Percentiles rank a stretch among this genome's conserved stretches.
These are phyloP conservation scores for Ceramica pisi DNA, from an alignment of 2,888 invertebrate species.

Conservation along the genomic window DNA sequence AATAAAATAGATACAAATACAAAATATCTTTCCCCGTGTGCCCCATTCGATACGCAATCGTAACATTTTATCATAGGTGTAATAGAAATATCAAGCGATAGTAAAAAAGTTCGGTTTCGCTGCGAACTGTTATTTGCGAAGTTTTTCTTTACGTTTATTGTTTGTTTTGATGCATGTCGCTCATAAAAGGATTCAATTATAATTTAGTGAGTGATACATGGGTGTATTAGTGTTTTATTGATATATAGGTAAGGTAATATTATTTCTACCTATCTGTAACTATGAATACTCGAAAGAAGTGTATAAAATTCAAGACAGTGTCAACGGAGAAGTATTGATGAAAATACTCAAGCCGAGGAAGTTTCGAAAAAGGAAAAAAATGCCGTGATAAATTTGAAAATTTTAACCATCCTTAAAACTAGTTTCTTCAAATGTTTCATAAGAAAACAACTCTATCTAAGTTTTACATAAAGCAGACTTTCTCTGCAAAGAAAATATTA, in stretches of 20 bases:
- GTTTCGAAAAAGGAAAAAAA: neutral
- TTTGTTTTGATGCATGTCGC: conserved; percentile 79
- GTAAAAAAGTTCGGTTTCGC: conserved; percentile 84
- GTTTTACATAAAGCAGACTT: conserved; percentile 67
- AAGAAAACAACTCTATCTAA: conserved; percentile 55
- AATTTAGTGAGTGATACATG: conserved; percentile 49
- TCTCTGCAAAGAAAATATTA: conserved; percentile 84
- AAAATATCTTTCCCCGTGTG: conserved; percentile 82
- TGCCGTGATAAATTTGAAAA: neutral
- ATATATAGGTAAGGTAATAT: conserved; percentile 5
- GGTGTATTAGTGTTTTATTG: conserved; percentile 38
- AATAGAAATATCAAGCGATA: conserved; percentile 85
- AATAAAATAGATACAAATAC: conserved; percentile 89
- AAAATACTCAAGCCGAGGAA: neutral
- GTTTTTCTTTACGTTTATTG: conserved; percentile 81
- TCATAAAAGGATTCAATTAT: conserved; percentile 69
- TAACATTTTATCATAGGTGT: conserved; percentile 90
- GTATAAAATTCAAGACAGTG: neutral
- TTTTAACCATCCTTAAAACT: conserved; percentile 3
- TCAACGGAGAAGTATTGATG: neutral
- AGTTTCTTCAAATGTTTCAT: conserved; percentile 25
- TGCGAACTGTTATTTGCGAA: conserved; percentile 79
- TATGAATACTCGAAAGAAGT: neutral
- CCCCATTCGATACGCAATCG: conserved; percentile 73
- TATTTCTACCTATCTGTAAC: neutral